phyloP scores from a whole-genome alignment of 2,113 vertebrate genomes.

The Grantiella picta region DNA sequence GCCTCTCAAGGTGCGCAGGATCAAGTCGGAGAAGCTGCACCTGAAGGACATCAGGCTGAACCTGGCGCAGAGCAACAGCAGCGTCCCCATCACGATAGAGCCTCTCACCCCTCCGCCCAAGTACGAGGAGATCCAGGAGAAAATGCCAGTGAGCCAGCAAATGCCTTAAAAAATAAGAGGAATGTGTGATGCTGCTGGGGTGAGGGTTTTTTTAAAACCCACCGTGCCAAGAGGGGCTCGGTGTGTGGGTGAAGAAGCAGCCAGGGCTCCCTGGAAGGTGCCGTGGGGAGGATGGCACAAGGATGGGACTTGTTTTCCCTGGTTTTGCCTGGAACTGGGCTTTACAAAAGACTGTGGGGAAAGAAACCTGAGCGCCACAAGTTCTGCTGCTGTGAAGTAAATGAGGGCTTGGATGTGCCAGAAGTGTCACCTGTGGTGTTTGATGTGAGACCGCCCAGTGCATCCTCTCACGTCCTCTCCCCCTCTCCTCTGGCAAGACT shows the following conservation, averaged over 20 bases:
- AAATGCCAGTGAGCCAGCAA: conserved; percentile 11
- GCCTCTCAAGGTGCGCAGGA: conserved; percentile 87
- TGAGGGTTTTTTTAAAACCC: background rate
- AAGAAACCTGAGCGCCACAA: background rate
- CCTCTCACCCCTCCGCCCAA: conserved; percentile 91
- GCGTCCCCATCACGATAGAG: conserved; percentile 77
- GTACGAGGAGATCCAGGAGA: conserved; percentile 82
- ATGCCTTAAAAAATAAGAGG: conserved; percentile 26
- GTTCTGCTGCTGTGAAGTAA: background rate
- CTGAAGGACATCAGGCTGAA: conserved; percentile 79
- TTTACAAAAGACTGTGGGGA: background rate
- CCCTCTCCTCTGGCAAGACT: background rate
- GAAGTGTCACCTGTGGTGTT: background rate
- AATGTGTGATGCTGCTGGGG: background rate
- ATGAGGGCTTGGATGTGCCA: background rate
- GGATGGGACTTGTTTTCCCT: background rate
- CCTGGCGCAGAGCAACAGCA: conserved; percentile 60
- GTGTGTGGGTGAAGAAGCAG: background rate
- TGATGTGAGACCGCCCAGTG: accelerated
- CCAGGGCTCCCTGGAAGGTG: background rate
- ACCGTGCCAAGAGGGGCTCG: background rate
- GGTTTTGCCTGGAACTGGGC: background rate
- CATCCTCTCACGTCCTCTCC: background rate
- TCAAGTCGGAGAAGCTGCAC: conserved; percentile 90
- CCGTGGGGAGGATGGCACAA: background rate